Base-by-base conservation (phyloP, 2,113 vertebrate genomes). In the Sigmodon hispidus region DNA sequence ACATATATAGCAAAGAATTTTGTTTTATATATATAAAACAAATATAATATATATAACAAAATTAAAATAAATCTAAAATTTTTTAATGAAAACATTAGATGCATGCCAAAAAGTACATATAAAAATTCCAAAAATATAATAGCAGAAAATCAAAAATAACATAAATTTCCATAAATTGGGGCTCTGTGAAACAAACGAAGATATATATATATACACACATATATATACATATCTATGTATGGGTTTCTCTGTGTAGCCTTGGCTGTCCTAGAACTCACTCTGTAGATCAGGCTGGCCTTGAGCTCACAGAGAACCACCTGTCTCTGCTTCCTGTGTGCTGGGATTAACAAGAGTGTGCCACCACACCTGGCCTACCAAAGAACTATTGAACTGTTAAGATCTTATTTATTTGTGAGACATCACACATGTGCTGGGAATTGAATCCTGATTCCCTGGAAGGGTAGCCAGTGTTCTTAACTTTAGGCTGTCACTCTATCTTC, bases 91-190 rank as follows among this genome's bases (percentile, higher is more conserved):
- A 13, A 61, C 55, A 83, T 87, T 57, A 90, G 50, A 81, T 48
- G 63, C 81, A 89, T 65, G 50, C 45, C 24, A 81, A 81, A 79
- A 81, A 81, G 5, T 57, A 59, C 52, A 57, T 57, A 59, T 29
- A 77, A 91, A 92, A 19, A 76, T 52, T 52, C 11, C 83, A 89
- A 24, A 84, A 80, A 57, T 86, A n/a, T 85, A 65, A 80, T 4
- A 86, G 45, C 4, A 83, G 43, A 94, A 91, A 79, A 77, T 29
- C 21, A 50, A 93, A 96, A 83, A 22, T 80, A n/a, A n/a, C 79
- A 45, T 81, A 81, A 61, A 80, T 92, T 61, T 79, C 21, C 12
- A 65, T 75, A 61, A 73, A 76, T 52, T 88, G 24, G 10, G 16
- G 3, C 40, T 83, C 76, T 95, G 61, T 89, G 61, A 55, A 80